These are phyloP conservation scores for Misgurnus mizolepis DNA, from an alignment of 2,113 vertebrate species.

Conservation along the genomic window DNA sequence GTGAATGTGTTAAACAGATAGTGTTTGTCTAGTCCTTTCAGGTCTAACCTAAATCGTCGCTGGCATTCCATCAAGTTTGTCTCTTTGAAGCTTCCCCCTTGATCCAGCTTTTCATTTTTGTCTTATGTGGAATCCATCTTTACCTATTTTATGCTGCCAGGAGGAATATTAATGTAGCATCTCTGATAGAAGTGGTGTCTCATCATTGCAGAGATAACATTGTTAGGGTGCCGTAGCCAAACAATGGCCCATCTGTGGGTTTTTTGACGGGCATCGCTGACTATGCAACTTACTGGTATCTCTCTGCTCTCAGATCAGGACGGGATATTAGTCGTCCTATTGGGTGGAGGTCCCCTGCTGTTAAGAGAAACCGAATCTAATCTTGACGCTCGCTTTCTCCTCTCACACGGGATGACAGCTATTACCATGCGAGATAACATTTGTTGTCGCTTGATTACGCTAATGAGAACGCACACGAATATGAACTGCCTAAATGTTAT, in stretches of 20 bases:
- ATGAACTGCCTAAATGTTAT: slow-evolving; percentile 78
- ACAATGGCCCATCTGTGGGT: slow-evolving; percentile 29
- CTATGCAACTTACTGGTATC: slow-evolving; percentile 2
- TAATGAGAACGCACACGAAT: slow-evolving; percentile 74
- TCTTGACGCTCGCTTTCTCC: slow-evolving; percentile 45
- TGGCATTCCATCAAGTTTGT: slow-evolving; percentile 22
- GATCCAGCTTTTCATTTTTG: slow-evolving; percentile 26
- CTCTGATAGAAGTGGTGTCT: slow-evolving; percentile 29
- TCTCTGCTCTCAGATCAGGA: slow-evolving; percentile 27
- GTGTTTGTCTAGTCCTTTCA: slow-evolving; percentile 4
- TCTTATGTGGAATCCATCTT: slow-evolving; percentile 11
- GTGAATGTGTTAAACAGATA: slow-evolving; percentile 20
- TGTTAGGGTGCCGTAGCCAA: slow-evolving; percentile 33
- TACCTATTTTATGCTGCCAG: slow-evolving; percentile 34
- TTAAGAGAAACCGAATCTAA: slow-evolving; percentile 47
- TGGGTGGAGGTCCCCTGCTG: slow-evolving; percentile 24
- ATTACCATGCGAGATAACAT: slow-evolving; percentile 77
- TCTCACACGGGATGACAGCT: slow-evolving; percentile 33
- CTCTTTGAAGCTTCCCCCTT: slow-evolving; percentile 19
- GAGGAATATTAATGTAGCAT: slow-evolving; percentile 42
- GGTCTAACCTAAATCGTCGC: not conserved
- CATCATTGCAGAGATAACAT: slow-evolving; percentile 45
- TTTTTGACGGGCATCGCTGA: slow-evolving; percentile 35
- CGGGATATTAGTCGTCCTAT: slow-evolving; percentile 32
- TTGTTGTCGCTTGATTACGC: slow-evolving; percentile 79